A percentile compares a stretch with the other conserved stretches of the same genome.
phyloP scores from a whole-genome alignment of 2,888 invertebrate genomes.

The Sturmia bella region DNA sequence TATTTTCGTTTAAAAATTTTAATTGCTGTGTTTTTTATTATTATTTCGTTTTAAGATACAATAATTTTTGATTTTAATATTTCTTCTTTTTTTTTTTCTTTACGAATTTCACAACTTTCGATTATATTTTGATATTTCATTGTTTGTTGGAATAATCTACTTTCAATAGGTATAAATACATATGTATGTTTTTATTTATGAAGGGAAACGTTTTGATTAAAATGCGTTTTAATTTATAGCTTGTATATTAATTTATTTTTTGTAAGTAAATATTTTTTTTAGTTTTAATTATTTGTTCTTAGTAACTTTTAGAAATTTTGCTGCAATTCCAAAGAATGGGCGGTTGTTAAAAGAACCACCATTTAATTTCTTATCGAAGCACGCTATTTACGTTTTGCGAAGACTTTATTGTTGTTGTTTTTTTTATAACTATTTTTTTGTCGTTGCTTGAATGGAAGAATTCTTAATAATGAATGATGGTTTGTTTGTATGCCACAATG shows the following conservation, averaged over 20 bases:
- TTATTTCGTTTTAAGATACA: conserved; percentile 55
- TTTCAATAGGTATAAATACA: too few species aligned
- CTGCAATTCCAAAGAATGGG: conserved; percentile 61
- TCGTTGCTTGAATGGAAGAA: too few species aligned
- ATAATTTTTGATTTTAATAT: conserved; percentile 48
- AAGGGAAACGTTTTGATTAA: conserved; percentile 64
- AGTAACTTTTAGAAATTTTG: conserved; percentile 58
- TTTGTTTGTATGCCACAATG: too few species aligned
- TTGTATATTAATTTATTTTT: not conserved
- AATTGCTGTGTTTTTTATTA: conserved; percentile 57
- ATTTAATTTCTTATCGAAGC: not conserved
- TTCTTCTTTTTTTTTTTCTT: conserved; percentile 38
- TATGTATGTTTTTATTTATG: conserved; percentile 53
- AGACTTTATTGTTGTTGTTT: not conserved
- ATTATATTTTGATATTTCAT: conserved; percentile 58
- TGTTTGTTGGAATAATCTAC: conserved; percentile 31
- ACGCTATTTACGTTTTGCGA: not conserved
- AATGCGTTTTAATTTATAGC: conserved; percentile 36
- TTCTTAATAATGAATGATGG: too few species aligned
- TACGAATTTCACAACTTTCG: conserved; percentile 65
- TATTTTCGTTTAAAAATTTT: conserved; percentile 49
- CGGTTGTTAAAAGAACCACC: not conserved
- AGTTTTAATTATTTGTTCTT: conserved; percentile 43
- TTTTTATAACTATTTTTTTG: too few species aligned
- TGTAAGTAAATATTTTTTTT: not conserved